Percentiles rank a stretch among this genome's conserved stretches.
phyloP scores from a whole-genome alignment of 1,140 invertebrate species.

The Bombus soroeensis region DNA sequence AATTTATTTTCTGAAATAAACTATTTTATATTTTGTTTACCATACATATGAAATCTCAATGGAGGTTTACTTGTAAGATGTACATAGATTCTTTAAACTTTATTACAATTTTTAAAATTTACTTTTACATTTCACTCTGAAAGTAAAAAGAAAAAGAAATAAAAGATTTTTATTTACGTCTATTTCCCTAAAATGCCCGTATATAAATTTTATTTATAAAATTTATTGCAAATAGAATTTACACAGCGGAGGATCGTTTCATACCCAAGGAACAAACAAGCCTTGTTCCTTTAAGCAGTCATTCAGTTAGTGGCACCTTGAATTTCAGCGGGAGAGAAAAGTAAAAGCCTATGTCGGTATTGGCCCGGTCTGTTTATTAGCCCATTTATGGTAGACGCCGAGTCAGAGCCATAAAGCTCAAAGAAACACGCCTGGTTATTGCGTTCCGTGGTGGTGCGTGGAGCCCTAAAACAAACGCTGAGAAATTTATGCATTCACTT shows the following conservation, averaged over 20 bases:
- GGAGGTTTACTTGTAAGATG: too few relatives aligned
- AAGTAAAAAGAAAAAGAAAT: too few relatives aligned
- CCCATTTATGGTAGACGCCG: constrained; percentile 65
- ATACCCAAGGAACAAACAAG: neutral
- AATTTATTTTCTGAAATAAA: too few relatives aligned
- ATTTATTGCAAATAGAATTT: neutral
- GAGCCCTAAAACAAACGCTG: constrained; percentile 60
- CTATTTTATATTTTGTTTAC: too few relatives aligned
- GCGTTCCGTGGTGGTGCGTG: constrained; percentile 49
- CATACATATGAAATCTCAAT: too few relatives aligned
- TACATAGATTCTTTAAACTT: too few relatives aligned
- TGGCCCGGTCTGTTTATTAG: constrained; percentile 70
- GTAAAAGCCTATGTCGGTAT: constrained; percentile 57
- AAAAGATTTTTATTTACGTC: too few relatives aligned
- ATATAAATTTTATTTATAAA: too few relatives aligned
- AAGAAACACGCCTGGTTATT: constrained; percentile 70
- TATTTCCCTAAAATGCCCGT: too few relatives aligned
- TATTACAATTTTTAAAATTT: too few relatives aligned
- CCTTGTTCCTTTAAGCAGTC: neutral
- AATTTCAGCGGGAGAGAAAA: neutral
- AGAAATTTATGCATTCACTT: constrained; percentile 74
- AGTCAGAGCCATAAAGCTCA: constrained; percentile 62
- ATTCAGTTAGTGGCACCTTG: neutral
- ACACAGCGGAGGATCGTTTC: neutral
- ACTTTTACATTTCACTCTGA: too few relatives aligned